Base-by-base conservation (phyloP, 2,888 invertebrate species). In the Mesorhabditis sp. region DNA sequence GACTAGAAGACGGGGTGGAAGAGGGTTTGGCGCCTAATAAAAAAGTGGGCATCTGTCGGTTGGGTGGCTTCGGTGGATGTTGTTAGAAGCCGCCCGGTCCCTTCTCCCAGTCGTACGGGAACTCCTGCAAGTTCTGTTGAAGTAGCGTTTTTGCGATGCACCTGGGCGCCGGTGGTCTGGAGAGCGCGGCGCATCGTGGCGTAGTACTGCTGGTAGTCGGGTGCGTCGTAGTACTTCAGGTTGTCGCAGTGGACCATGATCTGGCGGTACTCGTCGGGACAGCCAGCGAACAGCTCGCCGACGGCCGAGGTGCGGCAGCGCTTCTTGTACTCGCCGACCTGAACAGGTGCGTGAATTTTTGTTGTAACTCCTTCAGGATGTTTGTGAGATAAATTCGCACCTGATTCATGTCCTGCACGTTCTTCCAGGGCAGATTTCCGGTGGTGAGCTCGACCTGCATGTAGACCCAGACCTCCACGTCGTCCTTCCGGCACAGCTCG, bases 151-250 rank as follows among this genome's bases (percentile, higher is more conserved):
- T 13, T 10, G 58, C n/a, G 58, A 50, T 13, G 0, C 58, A 50
- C 58, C 58, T 50, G 7, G 10, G n/a, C 58, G n/a, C 76, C 75
- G 58, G 69, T 74, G 28, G 72, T 75, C 42, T 61, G 61, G 66
- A 77, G 64, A 4, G 78, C 76, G 41, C 72, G 68, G 45, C 70
- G 71, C 76, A 77, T 77, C 44, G 76, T 66, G 64, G 67, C 62
- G 69, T 83, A 83, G 67, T 74, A 63, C 64, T 72, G 70, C 67
- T 75, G 75, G 67, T 82, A 82, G 75, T 82, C 77, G 45, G 82
- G 82, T 4, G 79, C 76, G 65, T 82, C 82, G 71, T 82, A 82
- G 75, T 83, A 82, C 71, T 80, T 81, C 58, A 82, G 72, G 62
- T 70, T 73, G 70, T 79, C 79, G 68, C 75, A 66, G 70, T 75